A percentile compares a stretch with the other conserved stretches of the same genome.
Conservation (phyloP, 2,113 vertebrate species). For the Chroicocephalus ridibundus region DNA sequence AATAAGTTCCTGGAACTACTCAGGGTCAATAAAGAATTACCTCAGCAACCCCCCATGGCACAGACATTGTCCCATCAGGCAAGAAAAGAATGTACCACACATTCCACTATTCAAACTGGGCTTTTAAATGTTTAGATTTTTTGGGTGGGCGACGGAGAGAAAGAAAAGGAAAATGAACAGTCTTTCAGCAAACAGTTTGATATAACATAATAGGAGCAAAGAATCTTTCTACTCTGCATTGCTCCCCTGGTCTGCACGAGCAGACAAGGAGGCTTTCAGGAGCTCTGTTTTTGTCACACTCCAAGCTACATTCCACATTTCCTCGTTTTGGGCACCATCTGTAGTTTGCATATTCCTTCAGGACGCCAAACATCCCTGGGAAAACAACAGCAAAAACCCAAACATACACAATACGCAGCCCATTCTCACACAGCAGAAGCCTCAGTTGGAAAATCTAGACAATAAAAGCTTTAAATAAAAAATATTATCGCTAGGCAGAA, state of each 20-base stretch:
- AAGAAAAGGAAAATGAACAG: conserved; percentile 19
- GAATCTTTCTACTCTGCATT: neutral
- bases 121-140: conserved; percentile 31
- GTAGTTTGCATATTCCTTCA: conserved; percentile 10
- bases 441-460: neutral
- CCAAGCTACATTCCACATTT: neutral
- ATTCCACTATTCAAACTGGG: conserved; percentile 1
- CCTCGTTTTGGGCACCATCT: conserved; percentile 54
- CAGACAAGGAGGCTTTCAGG: conserved; percentile 1
- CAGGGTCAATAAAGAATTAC: conserved; percentile 14
- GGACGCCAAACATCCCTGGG: conserved; percentile 1
- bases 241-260: neutral
- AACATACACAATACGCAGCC: neutral
- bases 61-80: neutral
- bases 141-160: neutral
- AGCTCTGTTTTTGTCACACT: neutral
- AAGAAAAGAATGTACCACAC: neutral
- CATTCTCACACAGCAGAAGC: conserved; percentile 35
- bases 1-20: neutral
- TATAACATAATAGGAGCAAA: neutral
- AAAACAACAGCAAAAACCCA: conserved; percentile 25
- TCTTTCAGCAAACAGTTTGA: neutral
- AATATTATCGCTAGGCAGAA: conserved; percentile 16
- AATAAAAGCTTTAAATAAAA: conserved; percentile 48
- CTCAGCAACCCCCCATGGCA: neutral